These are phyloP conservation scores for Trichomalopsis sarcophagae DNA, from an alignment of 1,140 invertebrate genomes.

Conservation along the genomic window DNA sequence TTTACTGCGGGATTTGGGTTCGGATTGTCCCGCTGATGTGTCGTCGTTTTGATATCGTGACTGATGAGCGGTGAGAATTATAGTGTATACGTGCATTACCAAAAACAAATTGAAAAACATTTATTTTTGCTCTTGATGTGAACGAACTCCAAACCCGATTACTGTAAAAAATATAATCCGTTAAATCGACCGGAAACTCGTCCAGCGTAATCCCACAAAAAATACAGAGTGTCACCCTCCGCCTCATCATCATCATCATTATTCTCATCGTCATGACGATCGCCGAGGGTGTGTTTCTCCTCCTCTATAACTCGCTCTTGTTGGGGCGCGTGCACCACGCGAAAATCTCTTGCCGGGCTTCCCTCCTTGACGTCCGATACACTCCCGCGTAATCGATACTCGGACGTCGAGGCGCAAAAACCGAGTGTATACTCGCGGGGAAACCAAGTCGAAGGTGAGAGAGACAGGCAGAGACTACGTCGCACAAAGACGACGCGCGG, in stretches of 20 bases:
- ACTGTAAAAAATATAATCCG: background rate
- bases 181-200: background rate
- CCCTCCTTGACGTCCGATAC: slow-evolving; percentile 26
- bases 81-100: no score
- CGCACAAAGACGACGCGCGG: background rate
- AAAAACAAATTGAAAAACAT: no score
- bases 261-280: background rate
- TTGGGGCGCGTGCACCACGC: background rate
- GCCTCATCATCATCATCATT: background rate
- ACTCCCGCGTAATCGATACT: slow-evolving; percentile 51
- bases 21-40: no score
- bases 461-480: slow-evolving; percentile 34
- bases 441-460: slow-evolving; percentile 8
- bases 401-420: background rate
- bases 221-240: background rate
- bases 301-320: background rate
- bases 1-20: no score
- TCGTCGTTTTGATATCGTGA: no score
- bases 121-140: no score
- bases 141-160: background rate
- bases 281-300: background rate
- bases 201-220: background rate
- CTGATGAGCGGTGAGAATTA: no score
- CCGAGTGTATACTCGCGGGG: background rate
- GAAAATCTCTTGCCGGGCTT: slow-evolving; percentile 43